phyloP scores from a whole-genome alignment of 2,888 invertebrate species.

The Thera obeliscata region DNA sequence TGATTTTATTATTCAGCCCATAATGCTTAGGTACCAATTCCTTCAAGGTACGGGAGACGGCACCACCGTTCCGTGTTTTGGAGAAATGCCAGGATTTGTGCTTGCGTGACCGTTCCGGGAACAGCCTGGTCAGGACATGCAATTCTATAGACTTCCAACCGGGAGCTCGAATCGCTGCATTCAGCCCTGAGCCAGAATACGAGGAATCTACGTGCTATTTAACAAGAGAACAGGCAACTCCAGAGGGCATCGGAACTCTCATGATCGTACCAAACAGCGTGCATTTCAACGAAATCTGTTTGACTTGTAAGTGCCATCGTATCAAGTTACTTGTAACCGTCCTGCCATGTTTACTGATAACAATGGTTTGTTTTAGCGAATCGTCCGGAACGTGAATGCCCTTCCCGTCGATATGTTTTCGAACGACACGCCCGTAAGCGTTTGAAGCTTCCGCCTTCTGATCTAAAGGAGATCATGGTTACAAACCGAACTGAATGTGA shows the following conservation, averaged over 20 bases:
- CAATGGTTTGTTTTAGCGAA: conserved; percentile 80
- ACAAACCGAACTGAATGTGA: conserved; percentile 95
- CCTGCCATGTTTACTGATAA: conserved; percentile 21
- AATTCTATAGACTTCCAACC: conserved; percentile 96
- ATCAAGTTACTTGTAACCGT: conserved; percentile 33
- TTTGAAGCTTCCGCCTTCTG: conserved; percentile 90
- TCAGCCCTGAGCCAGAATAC: conserved; percentile 92
- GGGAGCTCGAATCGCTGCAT: conserved; percentile 92
- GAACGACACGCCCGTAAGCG: conserved; percentile 94
- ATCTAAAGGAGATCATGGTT: conserved; percentile 93
- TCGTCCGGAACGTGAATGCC: conserved; percentile 94
- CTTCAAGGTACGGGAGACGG: conserved; percentile 89
- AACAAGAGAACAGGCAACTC: conserved; percentile 93
- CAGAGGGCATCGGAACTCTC: conserved; percentile 95
- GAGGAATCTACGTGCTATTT: conserved; percentile 95
- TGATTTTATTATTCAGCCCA: conserved; percentile 19
- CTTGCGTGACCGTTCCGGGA: conserved; percentile 91
- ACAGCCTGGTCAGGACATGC: conserved; percentile 93
- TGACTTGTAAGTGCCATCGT: conserved; percentile 89
- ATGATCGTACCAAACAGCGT: conserved; percentile 95
- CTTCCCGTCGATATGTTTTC: conserved; percentile 94
- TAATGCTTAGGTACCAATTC: conserved; percentile 19
- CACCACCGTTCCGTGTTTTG: conserved; percentile 93
- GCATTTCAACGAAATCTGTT: conserved; percentile 95
- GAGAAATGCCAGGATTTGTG: conserved; percentile 96